A percentile compares a stretch with the other conserved stretches of the same genome.
Conservation (phyloP, 2,797 vertebrate species). For the Ctenochaetus hawaiiensis region DNA sequence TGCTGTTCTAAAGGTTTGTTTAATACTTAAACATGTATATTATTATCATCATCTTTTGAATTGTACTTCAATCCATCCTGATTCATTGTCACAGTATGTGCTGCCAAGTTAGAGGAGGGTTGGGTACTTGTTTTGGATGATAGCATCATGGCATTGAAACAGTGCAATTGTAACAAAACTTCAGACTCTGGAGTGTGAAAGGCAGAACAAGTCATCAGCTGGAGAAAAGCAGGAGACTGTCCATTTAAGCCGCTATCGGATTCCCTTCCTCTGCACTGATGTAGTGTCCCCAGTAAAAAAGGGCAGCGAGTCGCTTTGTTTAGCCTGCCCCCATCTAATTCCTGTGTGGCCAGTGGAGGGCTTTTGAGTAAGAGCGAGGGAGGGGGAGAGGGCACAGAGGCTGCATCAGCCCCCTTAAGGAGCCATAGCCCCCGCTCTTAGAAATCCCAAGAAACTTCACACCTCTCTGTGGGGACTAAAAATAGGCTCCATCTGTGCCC, state of each 20-base stretch:
- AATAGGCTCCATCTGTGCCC: conserved; percentile 88
- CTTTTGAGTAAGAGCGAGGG: conserved; percentile 58
- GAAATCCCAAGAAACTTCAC: conserved; percentile 89
- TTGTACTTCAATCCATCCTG: conserved; percentile 9
- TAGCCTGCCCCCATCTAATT: conserved; percentile 78
- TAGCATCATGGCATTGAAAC: conserved; percentile 31
- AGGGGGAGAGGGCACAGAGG: conserved; percentile 66
- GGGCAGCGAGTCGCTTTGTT: conserved; percentile 78
- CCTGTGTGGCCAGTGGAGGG: conserved; percentile 59
- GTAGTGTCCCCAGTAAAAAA: conserved; percentile 65
- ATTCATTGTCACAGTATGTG: conserved; percentile 3
- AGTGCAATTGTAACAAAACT: conserved; percentile 21
- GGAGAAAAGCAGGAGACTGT: conserved; percentile 23
- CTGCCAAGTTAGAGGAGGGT: conserved; percentile 6
- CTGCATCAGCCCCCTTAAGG: conserved; percentile 84
- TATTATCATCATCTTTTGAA: conserved; percentile 2
- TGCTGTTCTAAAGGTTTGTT: too few relatives aligned
- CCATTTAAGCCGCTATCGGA: conserved; percentile 28
- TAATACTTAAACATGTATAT: too few relatives aligned
- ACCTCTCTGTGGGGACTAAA: conserved; percentile 84
- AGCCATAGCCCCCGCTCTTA: conserved; percentile 78
- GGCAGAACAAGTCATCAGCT: conserved; percentile 46
- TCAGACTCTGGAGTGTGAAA: conserved; percentile 24
- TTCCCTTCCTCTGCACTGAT: conserved; percentile 60
- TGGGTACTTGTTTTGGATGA: conserved; percentile 38